Conservation (phyloP, 2,888 invertebrate species). For the Perizoma flavofasciatum region DNA sequence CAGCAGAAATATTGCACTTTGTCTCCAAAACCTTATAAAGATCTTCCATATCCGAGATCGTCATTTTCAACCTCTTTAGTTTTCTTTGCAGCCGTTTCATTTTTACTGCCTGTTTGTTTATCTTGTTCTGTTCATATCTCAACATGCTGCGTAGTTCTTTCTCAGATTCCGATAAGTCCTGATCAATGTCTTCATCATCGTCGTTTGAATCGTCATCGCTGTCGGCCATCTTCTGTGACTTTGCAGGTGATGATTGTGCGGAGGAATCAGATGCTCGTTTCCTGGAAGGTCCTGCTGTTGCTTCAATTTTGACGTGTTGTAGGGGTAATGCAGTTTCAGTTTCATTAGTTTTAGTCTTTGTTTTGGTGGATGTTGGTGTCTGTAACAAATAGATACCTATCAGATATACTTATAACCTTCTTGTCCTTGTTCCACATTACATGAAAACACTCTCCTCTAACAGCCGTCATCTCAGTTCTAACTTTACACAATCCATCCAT, state of each 20-base stretch:
- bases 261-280: constrained; percentile 8
- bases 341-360: constrained; percentile 6
- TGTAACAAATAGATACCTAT: constrained; percentile 10
- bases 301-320: constrained; percentile 7
- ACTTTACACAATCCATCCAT: no score
- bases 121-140: constrained; percentile 16
- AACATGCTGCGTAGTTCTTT: constrained; percentile 14
- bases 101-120: constrained; percentile 9
- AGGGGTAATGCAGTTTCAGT: constrained; percentile 6
- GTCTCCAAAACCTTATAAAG: constrained; percentile 10
- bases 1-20: constrained; percentile 4
- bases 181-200: constrained; percentile 3
- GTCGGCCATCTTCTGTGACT: constrained; percentile 1
- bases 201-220: constrained; percentile 1
- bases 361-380: constrained; percentile 4
- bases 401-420: no score
- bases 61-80: constrained; percentile 15
- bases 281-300: constrained; percentile 12
- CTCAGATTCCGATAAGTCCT: constrained; percentile 6
- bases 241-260: neutral
- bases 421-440: no score
- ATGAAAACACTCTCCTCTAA: no score
- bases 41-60: constrained; percentile 12
- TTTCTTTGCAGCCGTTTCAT: constrained; percentile 17
- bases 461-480: no score